phyloP scores from a whole-genome alignment of 1,140 invertebrate species.

The Calycopis cecrops region DNA sequence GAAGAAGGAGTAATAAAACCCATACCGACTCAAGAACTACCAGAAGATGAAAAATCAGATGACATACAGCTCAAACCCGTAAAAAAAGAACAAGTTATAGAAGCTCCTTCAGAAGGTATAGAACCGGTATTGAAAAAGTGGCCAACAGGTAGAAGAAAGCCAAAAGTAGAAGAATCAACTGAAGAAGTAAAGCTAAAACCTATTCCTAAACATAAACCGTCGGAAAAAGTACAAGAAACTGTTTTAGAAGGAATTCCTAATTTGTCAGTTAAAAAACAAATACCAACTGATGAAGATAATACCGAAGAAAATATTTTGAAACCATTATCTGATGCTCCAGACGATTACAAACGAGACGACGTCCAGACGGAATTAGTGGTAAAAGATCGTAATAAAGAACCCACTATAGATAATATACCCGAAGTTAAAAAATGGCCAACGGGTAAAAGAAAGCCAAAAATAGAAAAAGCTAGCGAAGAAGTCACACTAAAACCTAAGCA shows the following conservation, averaged over 20 bases:
- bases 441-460: conserved; percentile 31
- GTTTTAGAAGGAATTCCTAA: no score
- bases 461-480: conserved; percentile 34
- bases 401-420: no score
- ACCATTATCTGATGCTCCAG: no score
- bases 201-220: conserved; percentile 7
- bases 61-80: conserved; percentile 51
- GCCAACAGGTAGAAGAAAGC: conserved; percentile 30
- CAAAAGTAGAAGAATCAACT: conserved; percentile 29
- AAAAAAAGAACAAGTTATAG: conserved; percentile 13
- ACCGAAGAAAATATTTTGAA: no score
- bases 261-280: no score
- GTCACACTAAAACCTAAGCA: conserved; percentile 30
- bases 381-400: neutral
- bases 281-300: no score
- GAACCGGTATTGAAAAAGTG: conserved; percentile 23
- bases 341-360: no score
- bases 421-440: conserved; percentile 29
- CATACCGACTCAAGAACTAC: conserved; percentile 28
- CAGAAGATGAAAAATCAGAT: conserved; percentile 28
- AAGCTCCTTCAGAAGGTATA: conserved; percentile 16
- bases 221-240: conserved; percentile 31
- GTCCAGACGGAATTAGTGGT: no score
- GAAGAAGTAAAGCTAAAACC: conserved; percentile 39
- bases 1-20: conserved; percentile 43